Evolutionary conservation across 1,140 invertebrate species (phyloP), one percentile per base, ranked within the genome.

Genomic region (Globodera rostochiensis): DNA sequence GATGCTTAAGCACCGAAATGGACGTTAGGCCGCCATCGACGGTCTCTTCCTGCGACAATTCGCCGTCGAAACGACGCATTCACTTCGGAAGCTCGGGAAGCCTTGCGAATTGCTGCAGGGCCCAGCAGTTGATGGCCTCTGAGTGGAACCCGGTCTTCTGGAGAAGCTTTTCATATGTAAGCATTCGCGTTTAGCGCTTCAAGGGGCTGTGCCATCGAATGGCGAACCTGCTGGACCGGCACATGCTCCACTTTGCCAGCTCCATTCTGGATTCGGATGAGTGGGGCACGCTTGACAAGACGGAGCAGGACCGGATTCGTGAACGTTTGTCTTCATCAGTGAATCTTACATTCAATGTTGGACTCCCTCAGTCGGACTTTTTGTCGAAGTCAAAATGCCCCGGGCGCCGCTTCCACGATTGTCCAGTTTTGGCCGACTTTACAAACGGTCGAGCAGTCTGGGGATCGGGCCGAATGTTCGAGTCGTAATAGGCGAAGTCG

Each of bases 161-260:
- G 36, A 78, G n/a, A 69, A 64, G 36, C 36, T 36, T 36, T 36
- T 36, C 36, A 36, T 21, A 57, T n/a, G 36, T 13, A 25, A 57
- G 46, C 36, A 1, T 36, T 21, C 8, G 6, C 67, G 77, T 90
- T 66, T 70, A 89, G 87, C 73, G 86, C 6, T 88, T 88, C 79
- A 47, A 82, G 8, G 73, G 86, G 53, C 74, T 88, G 36, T 82
- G 88, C 64, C 80, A 80, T 46, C 83, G 87, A 19, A 49, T 88
- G 19, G 87, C 73, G 46, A 87, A 90, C 15, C 49, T 90, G 19
- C 53, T 79, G 13, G 88, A 88, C 49, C 87, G 83, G 25, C 87
- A 90, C 81, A 77, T 88, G 5, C 80, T 88, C 2, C 87, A 88
- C 70, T 89, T 88, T 79, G 87, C 87, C 11, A 84, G 81, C 49